A percentile compares a stretch with the other conserved stretches of the same genome.
Conservation (phyloP, 2,113 vertebrate genomes). For the Cercopithecus mona region DNA sequence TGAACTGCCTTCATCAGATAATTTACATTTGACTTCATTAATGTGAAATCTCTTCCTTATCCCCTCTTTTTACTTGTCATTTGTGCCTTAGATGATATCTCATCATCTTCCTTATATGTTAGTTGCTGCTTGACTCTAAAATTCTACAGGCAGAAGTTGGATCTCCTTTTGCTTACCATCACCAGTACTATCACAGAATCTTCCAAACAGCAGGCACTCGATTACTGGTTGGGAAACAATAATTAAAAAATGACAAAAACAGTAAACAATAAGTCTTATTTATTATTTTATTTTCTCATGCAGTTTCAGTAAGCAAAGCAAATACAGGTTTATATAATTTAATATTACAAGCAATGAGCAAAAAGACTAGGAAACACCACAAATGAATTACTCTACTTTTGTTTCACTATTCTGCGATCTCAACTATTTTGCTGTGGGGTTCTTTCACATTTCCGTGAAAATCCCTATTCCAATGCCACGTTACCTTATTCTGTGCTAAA, state of each 20-base stretch:
- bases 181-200: background rate
- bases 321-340: background rate
- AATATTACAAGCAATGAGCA: background rate
- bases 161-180: background rate
- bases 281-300: background rate
- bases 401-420: background rate
- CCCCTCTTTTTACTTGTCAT: background rate
- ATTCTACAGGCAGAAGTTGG: background rate
- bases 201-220: background rate
- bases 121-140: background rate
- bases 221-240: background rate
- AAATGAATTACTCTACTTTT: background rate
- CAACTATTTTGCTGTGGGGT: background rate
- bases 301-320: background rate
- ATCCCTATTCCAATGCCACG: background rate
- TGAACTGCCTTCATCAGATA: background rate
- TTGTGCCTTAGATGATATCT: background rate
- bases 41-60: background rate
- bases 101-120: background rate
- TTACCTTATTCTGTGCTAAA: background rate
- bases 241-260: background rate
- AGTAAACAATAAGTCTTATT: background rate
- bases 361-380: background rate
- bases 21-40: background rate
- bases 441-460: background rate